These are phyloP conservation scores for Amitus sp. DNA, from an alignment of 2,888 invertebrate genomes.

Conservation along the genomic window DNA sequence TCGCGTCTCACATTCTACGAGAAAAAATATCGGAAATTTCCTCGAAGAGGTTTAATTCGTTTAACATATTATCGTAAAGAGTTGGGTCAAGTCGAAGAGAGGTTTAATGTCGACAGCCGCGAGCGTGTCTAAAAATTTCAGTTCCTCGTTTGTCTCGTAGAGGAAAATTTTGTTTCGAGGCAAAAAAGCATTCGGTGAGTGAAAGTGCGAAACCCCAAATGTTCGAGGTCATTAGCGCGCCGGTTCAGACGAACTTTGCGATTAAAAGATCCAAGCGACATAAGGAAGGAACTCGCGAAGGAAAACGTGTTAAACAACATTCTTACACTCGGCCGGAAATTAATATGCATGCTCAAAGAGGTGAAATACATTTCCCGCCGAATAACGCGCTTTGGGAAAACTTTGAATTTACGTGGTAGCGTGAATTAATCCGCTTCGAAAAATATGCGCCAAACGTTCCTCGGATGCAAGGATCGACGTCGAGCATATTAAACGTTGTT, in stretches of 20 bases:
- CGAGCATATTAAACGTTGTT: slow-evolving; percentile 15
- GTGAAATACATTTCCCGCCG: slow-evolving; percentile 5
- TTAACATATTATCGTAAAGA: slow-evolving; percentile 22
- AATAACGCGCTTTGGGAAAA: slow-evolving; percentile 28
- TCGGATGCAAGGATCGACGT: slow-evolving; percentile 12
- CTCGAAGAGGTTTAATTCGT: too few species aligned
- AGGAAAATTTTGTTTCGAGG: background rate
- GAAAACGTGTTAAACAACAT: background rate
- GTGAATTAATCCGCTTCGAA: slow-evolving; percentile 17
- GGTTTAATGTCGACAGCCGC: slow-evolving; percentile 23
- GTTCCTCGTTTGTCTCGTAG: slow-evolving; percentile 23
- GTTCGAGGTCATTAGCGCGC: too few species aligned
- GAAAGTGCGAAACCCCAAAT: too few species aligned
- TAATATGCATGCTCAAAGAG: slow-evolving; percentile 20
- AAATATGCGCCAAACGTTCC: slow-evolving; percentile 22
- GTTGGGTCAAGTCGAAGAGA: slow-evolving; percentile 38
- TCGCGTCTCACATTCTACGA: too few species aligned
- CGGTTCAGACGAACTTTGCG: too few species aligned
- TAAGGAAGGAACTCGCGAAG: background rate
- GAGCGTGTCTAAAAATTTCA: slow-evolving; percentile 18
- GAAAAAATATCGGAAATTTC: too few species aligned
- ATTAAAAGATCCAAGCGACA: too few species aligned
- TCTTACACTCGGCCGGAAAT: slow-evolving; percentile 17
- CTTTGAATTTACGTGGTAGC: slow-evolving; percentile 18
- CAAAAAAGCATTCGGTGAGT: too few species aligned